phyloP scores from a whole-genome alignment of 1,140 invertebrate species.

The Cyphomyrmex costatus region DNA sequence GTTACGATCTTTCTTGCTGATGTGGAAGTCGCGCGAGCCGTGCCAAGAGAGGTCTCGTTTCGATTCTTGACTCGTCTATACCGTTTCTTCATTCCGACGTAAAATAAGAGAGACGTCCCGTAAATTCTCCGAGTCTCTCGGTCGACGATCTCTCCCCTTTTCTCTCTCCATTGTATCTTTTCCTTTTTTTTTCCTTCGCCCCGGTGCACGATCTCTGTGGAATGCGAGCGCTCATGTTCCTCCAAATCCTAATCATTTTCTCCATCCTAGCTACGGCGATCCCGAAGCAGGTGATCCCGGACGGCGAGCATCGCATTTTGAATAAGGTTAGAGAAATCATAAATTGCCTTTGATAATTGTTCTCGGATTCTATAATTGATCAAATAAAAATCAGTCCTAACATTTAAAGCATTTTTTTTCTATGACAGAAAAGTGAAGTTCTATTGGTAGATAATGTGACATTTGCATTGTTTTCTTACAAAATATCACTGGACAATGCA shows the following conservation, averaged over 20 bases:
- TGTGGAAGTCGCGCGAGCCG: conserved; percentile 33
- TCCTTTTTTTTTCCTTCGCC: not conserved
- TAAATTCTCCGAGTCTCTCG: not conserved
- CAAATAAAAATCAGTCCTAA: conserved; percentile 17
- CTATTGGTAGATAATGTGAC: not conserved
- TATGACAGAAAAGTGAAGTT: not conserved
- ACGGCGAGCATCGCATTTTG: conserved; percentile 86
- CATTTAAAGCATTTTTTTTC: not conserved
- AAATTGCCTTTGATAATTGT: not conserved
- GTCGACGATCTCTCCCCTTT: not conserved
- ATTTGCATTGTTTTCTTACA: not conserved
- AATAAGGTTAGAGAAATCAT: conserved; percentile 83
- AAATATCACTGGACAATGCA: too few species aligned
- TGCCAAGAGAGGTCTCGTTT: not conserved
- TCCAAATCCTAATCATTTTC: conserved; percentile 74
- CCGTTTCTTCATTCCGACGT: not conserved
- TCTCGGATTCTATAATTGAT: not conserved
- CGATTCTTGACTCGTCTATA: not conserved
- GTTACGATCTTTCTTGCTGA: conserved; percentile 39
- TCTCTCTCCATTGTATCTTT: not conserved
- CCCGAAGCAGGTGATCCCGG: conserved; percentile 86
- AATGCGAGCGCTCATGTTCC: conserved; percentile 71
- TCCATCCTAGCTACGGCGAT: conserved; percentile 84
- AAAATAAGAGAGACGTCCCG: not conserved
- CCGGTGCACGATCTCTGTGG: not conserved